Conservation (phyloP, 1,140 invertebrate genomes). For the Eulimnadia texana region DNA sequence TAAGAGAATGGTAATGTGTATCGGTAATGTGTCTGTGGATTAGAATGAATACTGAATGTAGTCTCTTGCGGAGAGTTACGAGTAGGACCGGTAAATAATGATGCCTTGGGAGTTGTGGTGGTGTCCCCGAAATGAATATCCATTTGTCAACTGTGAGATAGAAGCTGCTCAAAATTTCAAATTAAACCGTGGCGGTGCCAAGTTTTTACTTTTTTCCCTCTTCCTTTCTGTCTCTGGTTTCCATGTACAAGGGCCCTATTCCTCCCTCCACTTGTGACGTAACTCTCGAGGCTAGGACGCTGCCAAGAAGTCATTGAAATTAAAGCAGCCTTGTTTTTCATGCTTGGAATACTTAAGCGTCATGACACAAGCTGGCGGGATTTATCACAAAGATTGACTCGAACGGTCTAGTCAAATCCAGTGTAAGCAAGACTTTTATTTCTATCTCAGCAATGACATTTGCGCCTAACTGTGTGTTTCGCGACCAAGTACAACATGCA, state of each 20-base stretch:
- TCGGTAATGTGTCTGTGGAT: neutral
- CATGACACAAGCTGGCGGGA: too few relatives aligned
- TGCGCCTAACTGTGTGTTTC: too few relatives aligned
- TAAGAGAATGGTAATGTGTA: neutral
- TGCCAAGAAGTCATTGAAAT: too few relatives aligned
- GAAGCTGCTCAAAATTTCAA: neutral
- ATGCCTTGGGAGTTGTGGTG: neutral
- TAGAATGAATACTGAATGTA: neutral
- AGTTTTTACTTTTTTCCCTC: neutral
- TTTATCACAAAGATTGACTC: too few relatives aligned
- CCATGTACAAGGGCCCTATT: neutral
- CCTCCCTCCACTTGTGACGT: too few relatives aligned
- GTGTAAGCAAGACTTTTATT: too few relatives aligned
- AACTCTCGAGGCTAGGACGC: too few relatives aligned
- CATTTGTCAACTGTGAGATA: neutral
- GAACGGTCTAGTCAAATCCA: too few relatives aligned
- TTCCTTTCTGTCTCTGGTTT: neutral
- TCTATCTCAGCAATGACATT: too few relatives aligned
- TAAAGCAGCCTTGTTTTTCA: too few relatives aligned
- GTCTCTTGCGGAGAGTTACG: neutral
- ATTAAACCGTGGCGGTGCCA: neutral
- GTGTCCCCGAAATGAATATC: neutral
- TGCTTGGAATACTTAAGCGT: too few relatives aligned
- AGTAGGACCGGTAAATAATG: neutral
- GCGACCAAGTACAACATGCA: too few relatives aligned